Evolutionary conservation across 2,888 invertebrate genomes (phyloP), one percentile per base, ranked within the genome.

Genomic region (Cantharis flavilabris): DNA sequence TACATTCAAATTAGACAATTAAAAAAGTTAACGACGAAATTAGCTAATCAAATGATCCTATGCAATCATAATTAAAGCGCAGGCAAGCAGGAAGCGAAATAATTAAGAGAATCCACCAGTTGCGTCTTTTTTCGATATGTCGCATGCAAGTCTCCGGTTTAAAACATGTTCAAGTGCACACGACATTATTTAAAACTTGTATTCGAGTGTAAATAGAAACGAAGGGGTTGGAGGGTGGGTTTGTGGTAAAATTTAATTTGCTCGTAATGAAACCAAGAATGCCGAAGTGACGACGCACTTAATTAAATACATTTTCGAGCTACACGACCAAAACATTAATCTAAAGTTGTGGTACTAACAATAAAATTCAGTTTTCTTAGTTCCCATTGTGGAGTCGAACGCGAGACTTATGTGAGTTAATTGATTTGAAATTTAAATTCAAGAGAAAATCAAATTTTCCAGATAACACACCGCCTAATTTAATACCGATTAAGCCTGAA

Each of bases 401-500:
- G 7, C 9, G 9, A 7, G 49, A 9, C n/a, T 49, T 49, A 0
- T 7, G 49, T 1, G n/a, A 16, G 20, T 64, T n/a, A 18, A 64
- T 64, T 64, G 18, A 18, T 67, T 20, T 13, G 26, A n/a, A 9
- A 26, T 26, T 20, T 30, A 64, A 71, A 64, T 63, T 13, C 64
- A n/a, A 7, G 63, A 5, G 64, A 64, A 71, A 71, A 71, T 71
- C 71, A 71, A 71, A 71, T 71, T 71, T 71, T 30, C 26, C 64
- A 9, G 63, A 49, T 49, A 49, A 49, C 49, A 49, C 49, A 49
- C 23, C 16, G 9, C 18, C 63, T 62, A 76, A 72, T 72, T 72
- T 69, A 76, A 76, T 72, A 49, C 49, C 76, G 71, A 74, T 77
- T 74, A 74, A 33, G 62, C 69, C n/a, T 18, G 67, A 23, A 26